phyloP scores from a whole-genome alignment of 2,113 vertebrate genomes.

The Nyctibius bracteatus region DNA sequence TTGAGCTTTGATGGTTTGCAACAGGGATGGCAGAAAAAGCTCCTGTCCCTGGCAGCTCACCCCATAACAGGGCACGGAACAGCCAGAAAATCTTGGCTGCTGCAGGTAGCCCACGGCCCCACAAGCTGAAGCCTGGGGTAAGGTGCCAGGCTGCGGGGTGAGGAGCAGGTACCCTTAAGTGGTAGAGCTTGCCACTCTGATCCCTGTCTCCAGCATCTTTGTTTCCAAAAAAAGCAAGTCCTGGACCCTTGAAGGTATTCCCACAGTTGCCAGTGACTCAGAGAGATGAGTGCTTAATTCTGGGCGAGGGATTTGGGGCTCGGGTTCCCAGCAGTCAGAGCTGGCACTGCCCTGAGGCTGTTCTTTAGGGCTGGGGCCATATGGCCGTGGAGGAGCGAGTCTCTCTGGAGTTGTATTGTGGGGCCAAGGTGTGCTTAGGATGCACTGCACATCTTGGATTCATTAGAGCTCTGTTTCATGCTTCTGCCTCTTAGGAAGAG shows the following conservation, averaged over 20 bases:
- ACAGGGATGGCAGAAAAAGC: background rate
- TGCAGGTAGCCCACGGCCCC: background rate
- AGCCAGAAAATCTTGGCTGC: background rate
- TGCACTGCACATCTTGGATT: background rate
- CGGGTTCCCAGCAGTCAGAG: background rate
- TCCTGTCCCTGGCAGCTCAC: background rate
- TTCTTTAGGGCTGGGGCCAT: background rate
- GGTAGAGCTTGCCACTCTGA: background rate
- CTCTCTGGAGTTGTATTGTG: background rate
- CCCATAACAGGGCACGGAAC: background rate
- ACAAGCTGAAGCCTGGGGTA: background rate
- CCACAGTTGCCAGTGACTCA: background rate
- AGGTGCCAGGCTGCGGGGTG: background rate
- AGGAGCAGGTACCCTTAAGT: background rate
- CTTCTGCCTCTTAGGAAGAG: background rate
- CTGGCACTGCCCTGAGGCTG: background rate
- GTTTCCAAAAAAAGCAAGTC: background rate
- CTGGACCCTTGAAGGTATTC: background rate
- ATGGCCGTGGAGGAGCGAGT: background rate
- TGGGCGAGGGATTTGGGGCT: background rate
- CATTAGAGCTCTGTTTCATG: background rate
- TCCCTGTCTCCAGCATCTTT: background rate
- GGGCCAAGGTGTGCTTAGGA: background rate
- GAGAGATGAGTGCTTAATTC: background rate
- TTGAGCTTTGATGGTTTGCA: background rate